Evolutionary conservation across 2,113 vertebrate species (phyloP), one percentile per base, ranked within the genome.

Genomic region (Boulengeromyrus knoepffleri): DNA sequence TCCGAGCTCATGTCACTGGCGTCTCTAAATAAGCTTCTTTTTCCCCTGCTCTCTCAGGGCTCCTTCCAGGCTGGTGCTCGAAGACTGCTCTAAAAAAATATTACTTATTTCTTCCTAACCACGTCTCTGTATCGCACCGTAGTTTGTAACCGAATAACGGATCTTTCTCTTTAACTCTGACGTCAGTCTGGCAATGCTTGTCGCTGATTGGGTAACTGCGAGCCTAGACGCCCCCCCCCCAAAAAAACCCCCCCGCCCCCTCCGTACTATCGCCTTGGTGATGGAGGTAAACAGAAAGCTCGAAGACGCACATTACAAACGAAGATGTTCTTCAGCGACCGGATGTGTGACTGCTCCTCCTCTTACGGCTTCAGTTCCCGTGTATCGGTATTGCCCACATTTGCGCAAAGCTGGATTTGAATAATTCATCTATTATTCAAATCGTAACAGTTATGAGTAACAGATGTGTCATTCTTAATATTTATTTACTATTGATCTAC

Each of bases 121-220:
- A 13, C 31, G 19, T 89, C 45, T 56, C 88, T 52, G 92, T 92
- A 90, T 93, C 80, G 87, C 92, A 91, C 90, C 88, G 91, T 91
- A 93, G 90, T 94, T 93, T 92, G 85, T 58, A 47, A 89, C 90
- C 92, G 52, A 92, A 93, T 94, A 95, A 95, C 95, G 93, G 95
- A 91, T 31, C 89, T 91, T 92, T 93, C 92, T 45, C 95, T 96
- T 96, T 96, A 95, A 96, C 13, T n/a, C 88, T 96, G 95, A 96
- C 96, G 96, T 95, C 93, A 92, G 91, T 70, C 46, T 27, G 58
- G 84, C 42, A 77, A 89, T 53, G 47, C 90, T 45, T 1, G 0
- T 31, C 21, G 42, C 47, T 90, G 93, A 95, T 96, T 96, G 95
- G 96, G 47, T 86, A 9, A 62, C 27, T 80, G 17, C 36, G 15